Conservation (phyloP, 2,113 vertebrate genomes). For the Aphelocoma coerulescens region DNA sequence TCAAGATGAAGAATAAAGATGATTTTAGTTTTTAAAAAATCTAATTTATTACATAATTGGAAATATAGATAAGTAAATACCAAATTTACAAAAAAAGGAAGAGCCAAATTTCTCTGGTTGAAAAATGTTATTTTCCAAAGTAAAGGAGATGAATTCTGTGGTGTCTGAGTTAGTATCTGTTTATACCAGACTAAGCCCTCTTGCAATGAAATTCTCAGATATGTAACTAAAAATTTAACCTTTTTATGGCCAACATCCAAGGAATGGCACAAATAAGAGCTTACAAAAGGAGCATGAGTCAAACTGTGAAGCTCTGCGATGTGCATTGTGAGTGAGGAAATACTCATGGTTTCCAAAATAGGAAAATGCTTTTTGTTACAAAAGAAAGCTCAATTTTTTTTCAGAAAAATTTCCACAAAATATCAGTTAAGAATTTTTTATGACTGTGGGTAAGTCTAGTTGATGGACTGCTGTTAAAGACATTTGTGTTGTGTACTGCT, state of each 20-base stretch:
- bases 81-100: neutral
- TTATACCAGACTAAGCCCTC: neutral
- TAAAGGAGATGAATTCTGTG: neutral
- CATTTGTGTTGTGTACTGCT: conserved; percentile 44
- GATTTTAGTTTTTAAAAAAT: neutral
- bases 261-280: neutral
- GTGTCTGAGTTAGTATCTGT: neutral
- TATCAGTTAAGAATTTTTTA: neutral
- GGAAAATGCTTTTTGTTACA: neutral
- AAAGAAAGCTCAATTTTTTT: neutral
- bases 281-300: neutral
- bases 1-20: neutral
- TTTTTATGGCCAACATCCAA: neutral
- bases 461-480: neutral
- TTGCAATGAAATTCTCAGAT: neutral
- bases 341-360: neutral
- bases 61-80: neutral
- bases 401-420: neutral
- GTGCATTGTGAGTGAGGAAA: neutral
- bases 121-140: neutral
- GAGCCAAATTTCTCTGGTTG: neutral
- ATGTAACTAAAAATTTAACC: neutral
- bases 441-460: neutral
- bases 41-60: neutral
- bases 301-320: neutral